A percentile compares a stretch with the other conserved stretches of the same genome.
phyloP scores from a whole-genome alignment of 2,797 vertebrate genomes.

The Melanotaenia nigrans region DNA sequence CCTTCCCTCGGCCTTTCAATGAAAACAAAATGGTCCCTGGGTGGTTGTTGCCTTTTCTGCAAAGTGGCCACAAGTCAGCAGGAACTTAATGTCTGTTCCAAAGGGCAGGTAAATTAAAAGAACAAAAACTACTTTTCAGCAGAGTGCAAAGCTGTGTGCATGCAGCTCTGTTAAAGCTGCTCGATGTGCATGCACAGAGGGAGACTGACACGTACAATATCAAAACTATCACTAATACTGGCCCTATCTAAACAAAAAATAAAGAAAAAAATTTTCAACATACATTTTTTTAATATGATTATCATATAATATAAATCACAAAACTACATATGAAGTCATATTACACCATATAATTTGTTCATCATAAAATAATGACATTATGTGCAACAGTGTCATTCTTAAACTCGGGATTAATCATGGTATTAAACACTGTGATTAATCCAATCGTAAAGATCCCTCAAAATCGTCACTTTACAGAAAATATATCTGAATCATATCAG shows the following conservation, averaged over 20 bases:
- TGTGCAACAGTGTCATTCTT: too few species aligned
- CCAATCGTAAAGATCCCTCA: too few species aligned
- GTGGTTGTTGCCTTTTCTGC: conserved; percentile 47
- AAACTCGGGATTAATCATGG: too few species aligned
- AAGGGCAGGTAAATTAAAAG: conserved; percentile 56
- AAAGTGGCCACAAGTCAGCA: conserved; percentile 60
- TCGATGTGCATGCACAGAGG: not conserved
- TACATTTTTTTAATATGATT: not conserved
- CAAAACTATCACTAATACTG: conserved; percentile 6
- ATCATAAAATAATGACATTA: too few species aligned
- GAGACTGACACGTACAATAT: conserved; percentile 4
- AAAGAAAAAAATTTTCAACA: conserved; percentile 5
- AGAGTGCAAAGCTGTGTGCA: not conserved
- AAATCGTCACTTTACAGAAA: too few species aligned
- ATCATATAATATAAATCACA: too few species aligned
- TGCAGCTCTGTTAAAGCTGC: not conserved
- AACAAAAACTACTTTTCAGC: conserved; percentile 3
- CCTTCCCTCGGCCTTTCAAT: conserved; percentile 55
- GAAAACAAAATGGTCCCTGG: conserved; percentile 66
- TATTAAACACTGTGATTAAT: too few species aligned
- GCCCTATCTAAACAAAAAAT: conserved; percentile 7
- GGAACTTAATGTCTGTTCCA: conserved; percentile 45
- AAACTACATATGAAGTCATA: too few species aligned
- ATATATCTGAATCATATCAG: too few species aligned
- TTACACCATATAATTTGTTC: too few species aligned